Evolutionary conservation across 92 coral and sea anemone species (phyloP).

Genomic region (Diadumene lineata): DNA sequence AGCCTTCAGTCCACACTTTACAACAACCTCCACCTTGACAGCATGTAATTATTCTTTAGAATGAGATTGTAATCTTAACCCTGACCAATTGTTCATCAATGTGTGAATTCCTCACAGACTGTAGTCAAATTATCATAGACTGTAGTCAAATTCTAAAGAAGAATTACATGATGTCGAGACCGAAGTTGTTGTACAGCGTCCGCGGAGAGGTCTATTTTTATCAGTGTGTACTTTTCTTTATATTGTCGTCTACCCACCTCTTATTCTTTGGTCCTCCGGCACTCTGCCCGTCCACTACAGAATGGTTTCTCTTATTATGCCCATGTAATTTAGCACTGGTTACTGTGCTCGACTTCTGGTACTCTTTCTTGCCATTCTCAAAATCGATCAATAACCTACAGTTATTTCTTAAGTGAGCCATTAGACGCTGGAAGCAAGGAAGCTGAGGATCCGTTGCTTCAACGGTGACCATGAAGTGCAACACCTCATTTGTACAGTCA

Average conservation of each 20-base stretch:
- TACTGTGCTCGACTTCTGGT: neutral
- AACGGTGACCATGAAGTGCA: slow-evolving; percentile 61
- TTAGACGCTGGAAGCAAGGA: slow-evolving; percentile 69
- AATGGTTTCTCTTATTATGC: slow-evolving; percentile 12
- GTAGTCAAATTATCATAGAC: too few species aligned
- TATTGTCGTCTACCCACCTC: neutral
- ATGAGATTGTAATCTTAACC: too few species aligned
- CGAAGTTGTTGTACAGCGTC: too few species aligned
- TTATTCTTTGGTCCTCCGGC: slow-evolving; percentile 17
- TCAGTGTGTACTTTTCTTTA: neutral
- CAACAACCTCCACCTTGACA: too few species aligned
- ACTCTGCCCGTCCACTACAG: neutral
- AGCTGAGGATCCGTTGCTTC: slow-evolving; percentile 68
- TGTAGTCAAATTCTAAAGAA: too few species aligned
- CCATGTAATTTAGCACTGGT: neutral
- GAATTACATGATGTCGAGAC: too few species aligned
- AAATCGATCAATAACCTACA: slow-evolving; percentile 39
- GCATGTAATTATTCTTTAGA: too few species aligned
- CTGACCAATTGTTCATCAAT: too few species aligned
- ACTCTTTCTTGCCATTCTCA: slow-evolving; percentile 28
- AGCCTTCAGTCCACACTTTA: too few species aligned
- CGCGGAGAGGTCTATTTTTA: neutral
- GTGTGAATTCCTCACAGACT: too few species aligned
- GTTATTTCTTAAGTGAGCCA: slow-evolving; percentile 65
- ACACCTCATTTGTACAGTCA: slow-evolving; percentile 65